A percentile compares a stretch with the other conserved stretches of the same genome.
These are phyloP conservation scores for Stegastes partitus DNA, from an alignment of 2,113 vertebrate species.

Conservation along the genomic window DNA sequence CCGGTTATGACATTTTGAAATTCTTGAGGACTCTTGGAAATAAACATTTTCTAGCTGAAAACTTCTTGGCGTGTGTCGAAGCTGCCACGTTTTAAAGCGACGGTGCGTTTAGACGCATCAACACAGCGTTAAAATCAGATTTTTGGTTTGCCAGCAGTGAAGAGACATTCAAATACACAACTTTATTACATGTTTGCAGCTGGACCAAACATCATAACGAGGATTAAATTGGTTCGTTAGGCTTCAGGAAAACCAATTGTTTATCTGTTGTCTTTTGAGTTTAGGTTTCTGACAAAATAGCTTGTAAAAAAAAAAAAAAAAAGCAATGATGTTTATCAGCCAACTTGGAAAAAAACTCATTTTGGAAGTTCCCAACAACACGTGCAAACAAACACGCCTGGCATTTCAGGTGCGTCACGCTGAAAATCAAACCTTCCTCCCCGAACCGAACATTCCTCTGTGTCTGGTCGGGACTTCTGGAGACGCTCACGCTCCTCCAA, in stretches of 20 bases:
- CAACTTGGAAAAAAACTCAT: slow-evolving; percentile 38
- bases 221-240: slow-evolving; percentile 27
- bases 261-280: slow-evolving; percentile 39
- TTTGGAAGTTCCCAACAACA: slow-evolving; percentile 36
- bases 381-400: slow-evolving; percentile 18
- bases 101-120: too few species aligned
- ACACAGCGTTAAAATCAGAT: too few species aligned
- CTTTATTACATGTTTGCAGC: slow-evolving; percentile 12
- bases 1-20: too few species aligned
- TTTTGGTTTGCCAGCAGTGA: too few species aligned
- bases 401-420: neutral
- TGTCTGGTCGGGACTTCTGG: slow-evolving; percentile 7
- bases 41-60: too few species aligned
- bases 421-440: neutral
- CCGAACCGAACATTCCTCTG: neutral
- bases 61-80: too few species aligned
- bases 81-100: too few species aligned
- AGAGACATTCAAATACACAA: neutral
- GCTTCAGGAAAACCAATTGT: slow-evolving; percentile 32
- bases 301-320: too few species aligned
- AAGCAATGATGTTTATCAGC: slow-evolving; percentile 25
- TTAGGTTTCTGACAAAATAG: neutral
- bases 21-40: too few species aligned
- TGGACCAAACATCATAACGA: slow-evolving; percentile 13
- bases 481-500: slow-evolving; percentile 26